Percentiles rank a stretch among this genome's conserved stretches.
Conservation (phyloP, 2,113 vertebrate species). For the Charina bottae region DNA sequence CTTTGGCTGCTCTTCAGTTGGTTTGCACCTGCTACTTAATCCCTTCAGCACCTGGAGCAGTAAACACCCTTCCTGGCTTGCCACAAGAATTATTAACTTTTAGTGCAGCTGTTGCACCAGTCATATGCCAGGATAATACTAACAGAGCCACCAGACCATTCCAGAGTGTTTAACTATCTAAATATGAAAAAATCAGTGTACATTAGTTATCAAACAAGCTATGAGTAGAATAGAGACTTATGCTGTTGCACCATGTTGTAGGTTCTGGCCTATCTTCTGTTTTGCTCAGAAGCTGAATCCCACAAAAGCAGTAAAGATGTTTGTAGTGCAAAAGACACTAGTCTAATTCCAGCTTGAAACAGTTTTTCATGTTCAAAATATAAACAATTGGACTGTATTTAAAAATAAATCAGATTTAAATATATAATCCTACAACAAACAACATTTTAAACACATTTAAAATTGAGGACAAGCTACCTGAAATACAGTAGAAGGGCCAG, state of each 20-base stretch:
- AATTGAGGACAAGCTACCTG: not conserved
- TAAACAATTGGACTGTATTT: not conserved
- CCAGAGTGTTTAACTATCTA: not conserved
- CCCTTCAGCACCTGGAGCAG: constrained; percentile 23
- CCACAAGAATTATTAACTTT: constrained; percentile 36
- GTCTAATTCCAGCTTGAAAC: not conserved
- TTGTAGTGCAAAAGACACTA: not conserved
- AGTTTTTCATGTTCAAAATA: constrained; percentile 6
- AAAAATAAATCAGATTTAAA: not conserved
- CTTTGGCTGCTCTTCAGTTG: not conserved
- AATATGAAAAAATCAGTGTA: not conserved
- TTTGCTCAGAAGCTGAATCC: not conserved
- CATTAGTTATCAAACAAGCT: not conserved
- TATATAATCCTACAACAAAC: not conserved
- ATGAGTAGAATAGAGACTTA: not conserved
- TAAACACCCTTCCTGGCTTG: constrained; percentile 27
- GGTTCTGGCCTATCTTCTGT: not conserved
- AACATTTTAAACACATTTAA: not conserved
- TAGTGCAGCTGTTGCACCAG: constrained; percentile 31
- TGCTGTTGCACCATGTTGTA: not conserved
- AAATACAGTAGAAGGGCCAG: not conserved
- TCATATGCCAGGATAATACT: constrained; percentile 18
- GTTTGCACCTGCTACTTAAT: constrained; percentile 41
- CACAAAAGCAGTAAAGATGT: not conserved
- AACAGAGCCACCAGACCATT: constrained; percentile 17